A percentile compares a stretch with the other conserved stretches of the same genome.
Evolutionary conservation across 2,797 vertebrate genomes (phyloP).

Genomic region (Furcifer pardalis): DNA sequence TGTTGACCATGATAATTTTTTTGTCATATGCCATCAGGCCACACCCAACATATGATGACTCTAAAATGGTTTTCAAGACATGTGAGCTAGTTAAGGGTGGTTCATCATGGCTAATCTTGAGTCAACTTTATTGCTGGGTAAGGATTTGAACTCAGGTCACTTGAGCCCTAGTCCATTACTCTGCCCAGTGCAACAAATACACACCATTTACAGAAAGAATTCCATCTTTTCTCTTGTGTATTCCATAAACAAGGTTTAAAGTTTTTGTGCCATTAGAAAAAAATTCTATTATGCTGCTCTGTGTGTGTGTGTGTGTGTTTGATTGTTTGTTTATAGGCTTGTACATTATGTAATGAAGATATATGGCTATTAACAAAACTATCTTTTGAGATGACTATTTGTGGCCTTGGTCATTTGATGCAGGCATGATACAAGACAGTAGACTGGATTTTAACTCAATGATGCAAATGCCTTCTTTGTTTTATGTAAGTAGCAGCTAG

Average conservation of each 20-base stretch:
- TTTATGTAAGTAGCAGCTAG: background rate
- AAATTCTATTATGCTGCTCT: background rate
- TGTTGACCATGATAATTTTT: background rate
- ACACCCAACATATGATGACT: no score
- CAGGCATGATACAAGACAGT: background rate
- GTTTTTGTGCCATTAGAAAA: background rate
- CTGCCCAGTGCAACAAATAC: no score
- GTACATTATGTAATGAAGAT: background rate
- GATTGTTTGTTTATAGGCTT: background rate
- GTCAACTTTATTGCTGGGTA: no score
- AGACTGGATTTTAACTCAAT: background rate
- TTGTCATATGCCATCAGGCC: background rate
- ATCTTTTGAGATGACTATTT: background rate
- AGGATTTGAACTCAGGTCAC: no score
- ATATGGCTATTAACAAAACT: background rate
- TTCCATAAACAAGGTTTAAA: background rate
- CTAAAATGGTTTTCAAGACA: no score
- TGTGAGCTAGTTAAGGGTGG: no score
- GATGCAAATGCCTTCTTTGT: background rate
- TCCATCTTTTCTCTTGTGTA: background rate
- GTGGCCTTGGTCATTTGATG: background rate
- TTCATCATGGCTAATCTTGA: no score
- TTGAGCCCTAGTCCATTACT: no score
- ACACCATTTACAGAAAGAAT: background rate
- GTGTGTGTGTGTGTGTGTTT: background rate